Conservation (phyloP, 2,113 vertebrate species). For the Scopus umbretta region DNA sequence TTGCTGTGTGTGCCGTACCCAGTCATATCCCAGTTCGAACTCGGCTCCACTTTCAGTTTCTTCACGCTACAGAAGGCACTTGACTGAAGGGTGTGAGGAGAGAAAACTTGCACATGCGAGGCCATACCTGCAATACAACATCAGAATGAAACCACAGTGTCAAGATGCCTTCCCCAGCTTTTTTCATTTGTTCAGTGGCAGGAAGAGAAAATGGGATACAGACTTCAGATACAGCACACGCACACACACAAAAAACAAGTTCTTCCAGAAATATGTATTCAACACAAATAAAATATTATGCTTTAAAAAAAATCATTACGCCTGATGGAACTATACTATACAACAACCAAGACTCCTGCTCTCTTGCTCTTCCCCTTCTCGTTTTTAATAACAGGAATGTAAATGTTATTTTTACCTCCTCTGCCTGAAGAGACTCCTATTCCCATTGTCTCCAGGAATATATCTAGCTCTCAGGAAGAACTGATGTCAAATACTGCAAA, state of each 20-base stretch:
- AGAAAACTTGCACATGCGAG: conserved; percentile 98
- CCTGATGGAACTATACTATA: background rate
- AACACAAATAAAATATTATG: background rate
- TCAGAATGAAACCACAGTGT: conserved; percentile 31
- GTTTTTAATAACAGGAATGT: conserved; percentile 21
- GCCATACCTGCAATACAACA: conserved; percentile 88
- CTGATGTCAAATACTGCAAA: background rate
- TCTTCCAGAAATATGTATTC: background rate
- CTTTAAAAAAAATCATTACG: background rate
- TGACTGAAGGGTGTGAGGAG: conserved; percentile 96
- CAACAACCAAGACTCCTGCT: background rate
- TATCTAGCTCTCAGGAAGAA: background rate
- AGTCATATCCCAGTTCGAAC: conserved; percentile 98
- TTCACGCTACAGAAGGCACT: conserved; percentile 99
- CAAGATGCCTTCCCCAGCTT: background rate
- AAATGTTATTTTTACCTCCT: conserved; percentile 40
- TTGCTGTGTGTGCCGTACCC: conserved; percentile 98
- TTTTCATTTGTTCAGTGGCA: background rate
- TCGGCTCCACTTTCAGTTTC: conserved; percentile 98
- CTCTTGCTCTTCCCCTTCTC: background rate
- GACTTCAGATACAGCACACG: background rate
- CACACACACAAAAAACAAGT: background rate
- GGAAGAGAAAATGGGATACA: background rate
- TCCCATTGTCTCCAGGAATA: conserved; percentile 9
- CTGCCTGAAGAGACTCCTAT: background rate